phyloP scores from a whole-genome alignment of 2,113 vertebrate species.

The Mastomys natalensis region DNA sequence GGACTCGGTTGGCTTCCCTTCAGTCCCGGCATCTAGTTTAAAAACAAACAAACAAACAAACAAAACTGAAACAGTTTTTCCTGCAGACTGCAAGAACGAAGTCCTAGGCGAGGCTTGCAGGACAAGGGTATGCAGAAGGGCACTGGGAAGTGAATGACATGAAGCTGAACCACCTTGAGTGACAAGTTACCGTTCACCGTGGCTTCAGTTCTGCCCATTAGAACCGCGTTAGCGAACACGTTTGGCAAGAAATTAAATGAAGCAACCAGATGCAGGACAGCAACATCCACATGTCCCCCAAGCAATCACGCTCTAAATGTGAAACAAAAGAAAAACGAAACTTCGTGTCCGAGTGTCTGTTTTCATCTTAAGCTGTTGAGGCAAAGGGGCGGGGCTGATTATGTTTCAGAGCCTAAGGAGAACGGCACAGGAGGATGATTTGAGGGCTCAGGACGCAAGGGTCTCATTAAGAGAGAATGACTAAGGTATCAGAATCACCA shows the following conservation, averaged over 20 bases:
- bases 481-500: not conserved
- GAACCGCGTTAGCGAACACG: not conserved
- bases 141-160: not conserved
- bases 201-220: slow-evolving; percentile 6
- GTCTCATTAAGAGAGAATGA: not conserved
- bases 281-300: slow-evolving; percentile 6
- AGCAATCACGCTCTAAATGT: slow-evolving; percentile 40
- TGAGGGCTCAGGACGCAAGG: not conserved
- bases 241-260: slow-evolving; percentile 64
- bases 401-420: not conserved
- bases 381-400: not conserved
- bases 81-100: not conserved
- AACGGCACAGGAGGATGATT: not conserved
- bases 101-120: not conserved
- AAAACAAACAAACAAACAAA: not conserved
- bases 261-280: slow-evolving; percentile 50
- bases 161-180: not conserved
- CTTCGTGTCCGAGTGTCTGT: slow-evolving; percentile 29
- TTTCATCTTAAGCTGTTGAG: slow-evolving; percentile 39
- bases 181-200: not conserved
- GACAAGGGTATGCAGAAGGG: not conserved
- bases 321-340: not conserved
- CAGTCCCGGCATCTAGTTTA: not conserved
- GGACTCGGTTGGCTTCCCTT: not conserved
- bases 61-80: not conserved